Base-by-base conservation (phyloP, 1,140 invertebrate species). In the Neuroterus valhalla region DNA sequence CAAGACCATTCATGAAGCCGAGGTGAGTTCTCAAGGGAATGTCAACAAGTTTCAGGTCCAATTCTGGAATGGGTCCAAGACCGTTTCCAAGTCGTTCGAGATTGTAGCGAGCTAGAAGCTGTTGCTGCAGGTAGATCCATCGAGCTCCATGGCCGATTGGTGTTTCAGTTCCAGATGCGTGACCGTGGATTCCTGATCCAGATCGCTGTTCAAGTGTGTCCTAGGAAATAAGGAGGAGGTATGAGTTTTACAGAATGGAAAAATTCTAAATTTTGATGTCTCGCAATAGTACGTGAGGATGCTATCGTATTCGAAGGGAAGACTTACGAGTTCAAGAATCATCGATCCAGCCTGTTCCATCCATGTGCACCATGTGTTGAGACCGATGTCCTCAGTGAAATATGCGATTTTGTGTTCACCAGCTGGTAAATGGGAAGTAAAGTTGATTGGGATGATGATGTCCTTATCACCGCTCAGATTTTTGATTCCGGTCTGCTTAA, bases 311-410 rank as follows among this genome's bases (percentile, higher is more conserved):
- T 79, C 92, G 12, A 44, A 48, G 26, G 5, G 3, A n/a, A 23
- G 21, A 74, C 71, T 80, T 81, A 89, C 88, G 2, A 8, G 26
- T 19, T 82, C 74, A 5, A 70, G 46, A 14, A 79, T 50, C 45
- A 93, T 90, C 90, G 92, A 94, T 79, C 81, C 84, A 68, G 86
- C 91, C 21, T 94, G 76, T 69, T 93, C 91, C 52, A 91, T 89
- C 78, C 94, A 93, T 79, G 92, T 93, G 85, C 95, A 94, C 79
- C 92, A 93, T 1, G 92, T 84, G 81, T 95, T 94, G 15, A 95
- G 88, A 73, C 92, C 92, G 68, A 93, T 88, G 85, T 95, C 95
- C 75, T 96, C 93, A 0, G 93, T 93, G 90, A 93, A 96, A 84
- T 96, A 96, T 21, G 91, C 89, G 21, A 96, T 68, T 69, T 91